A percentile compares a stretch with the other conserved stretches of the same genome.
Evolutionary conservation across 2,888 invertebrate genomes (phyloP).

Genomic region (Gari tellinella): DNA sequence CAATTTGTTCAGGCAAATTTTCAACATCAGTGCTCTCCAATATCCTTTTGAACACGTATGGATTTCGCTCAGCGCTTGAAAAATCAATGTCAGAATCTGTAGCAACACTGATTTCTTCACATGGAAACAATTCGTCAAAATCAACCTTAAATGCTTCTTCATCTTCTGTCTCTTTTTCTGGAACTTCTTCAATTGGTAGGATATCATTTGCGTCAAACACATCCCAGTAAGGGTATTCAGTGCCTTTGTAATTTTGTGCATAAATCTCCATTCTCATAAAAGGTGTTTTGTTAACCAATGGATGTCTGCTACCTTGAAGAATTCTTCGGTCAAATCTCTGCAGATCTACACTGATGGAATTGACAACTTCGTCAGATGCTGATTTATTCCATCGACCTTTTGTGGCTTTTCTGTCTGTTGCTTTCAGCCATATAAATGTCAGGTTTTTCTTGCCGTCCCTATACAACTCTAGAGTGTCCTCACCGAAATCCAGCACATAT

Average conservation of each 20-base stretch:
- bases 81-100: too few species aligned
- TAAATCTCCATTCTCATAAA: constrained; percentile 42
- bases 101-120: neutral
- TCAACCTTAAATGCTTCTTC: constrained; percentile 8
- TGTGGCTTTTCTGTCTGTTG: constrained; percentile 20
- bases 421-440: constrained; percentile 47
- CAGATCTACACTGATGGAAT: constrained; percentile 45
- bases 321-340: constrained; percentile 41
- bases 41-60: too few species aligned
- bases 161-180: constrained; percentile 23
- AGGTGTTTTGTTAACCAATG: constrained; percentile 43
- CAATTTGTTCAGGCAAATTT: too few species aligned
- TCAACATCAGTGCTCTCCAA: too few species aligned
- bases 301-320: constrained; percentile 30
- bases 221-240: constrained; percentile 38
- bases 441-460: constrained; percentile 24
- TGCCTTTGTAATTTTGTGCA: constrained; percentile 18
- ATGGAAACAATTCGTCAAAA: constrained; percentile 13
- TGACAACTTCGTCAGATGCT: constrained; percentile 36
- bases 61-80: too few species aligned
- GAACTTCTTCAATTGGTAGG: constrained; percentile 16
- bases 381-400: constrained; percentile 20
- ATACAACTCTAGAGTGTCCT: constrained; percentile 50
- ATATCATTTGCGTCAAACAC: constrained; percentile 35
- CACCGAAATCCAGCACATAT: constrained; percentile 44